Evolutionary conservation across 2,888 invertebrate genomes (phyloP), one percentile per base, ranked within the genome.

Genomic region (Agrotis clavis): DNA sequence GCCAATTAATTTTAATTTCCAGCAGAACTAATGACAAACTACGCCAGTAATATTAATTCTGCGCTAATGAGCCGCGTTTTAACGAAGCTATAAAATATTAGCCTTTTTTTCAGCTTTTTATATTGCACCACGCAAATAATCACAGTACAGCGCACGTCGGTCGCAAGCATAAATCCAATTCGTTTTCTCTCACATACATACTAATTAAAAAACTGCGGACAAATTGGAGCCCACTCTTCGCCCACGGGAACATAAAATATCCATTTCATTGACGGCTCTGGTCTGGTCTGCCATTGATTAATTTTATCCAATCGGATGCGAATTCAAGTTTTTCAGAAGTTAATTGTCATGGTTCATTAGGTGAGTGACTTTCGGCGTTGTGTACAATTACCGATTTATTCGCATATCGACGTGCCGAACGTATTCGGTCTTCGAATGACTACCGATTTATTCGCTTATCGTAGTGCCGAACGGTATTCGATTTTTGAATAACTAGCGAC

Each of bases 161-260:
- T 82, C 85, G 88, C 90, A 90, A 89, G 90, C 90, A 91, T 92
- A 91, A 93, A 93, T 91, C 90, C 93, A 93, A 93, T 94, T 93
- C 91, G 93, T 91, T 93, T 92, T 91, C 93, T 92, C 94, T 92
- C 93, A 90, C 94, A 94, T 94, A 91, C 93, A 92, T 93, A 93
- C 93, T 95, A 95, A 95, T 95, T 95, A 95, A 95, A 94, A 95
- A 95, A 94, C 93, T 95, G 95, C 93, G 94, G 95, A 93, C 95
- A 95, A 95, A 95, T 94, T 94, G 95, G 92, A 90, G 91, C 89
- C 92, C 94, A 92, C 94, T 92, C 91, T 87, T 90, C 93, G 94
- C 93, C 94, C 93, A 92, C 93, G 94, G 94, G 94, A 93, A 94
- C 94, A 95, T 94, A 94, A 95, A 95, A 95, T 94, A 95, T 94